Conservation (phyloP, 2,113 vertebrate species). For the Picathartes gymnocephalus region DNA sequence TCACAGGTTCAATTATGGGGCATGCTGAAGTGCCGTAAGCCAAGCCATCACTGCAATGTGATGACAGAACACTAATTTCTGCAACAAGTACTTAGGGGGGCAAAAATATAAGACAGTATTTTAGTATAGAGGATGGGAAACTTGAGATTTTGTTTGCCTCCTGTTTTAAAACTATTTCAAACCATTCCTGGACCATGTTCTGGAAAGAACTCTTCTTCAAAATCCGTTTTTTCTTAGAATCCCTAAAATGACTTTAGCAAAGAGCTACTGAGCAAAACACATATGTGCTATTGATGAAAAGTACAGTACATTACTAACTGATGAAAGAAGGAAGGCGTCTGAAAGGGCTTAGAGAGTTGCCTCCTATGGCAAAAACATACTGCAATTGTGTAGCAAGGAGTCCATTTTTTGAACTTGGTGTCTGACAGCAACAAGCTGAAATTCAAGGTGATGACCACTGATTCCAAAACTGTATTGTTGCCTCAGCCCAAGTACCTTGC, state of each 20-base stretch:
- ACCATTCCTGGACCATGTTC: not conserved
- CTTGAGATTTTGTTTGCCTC: not conserved
- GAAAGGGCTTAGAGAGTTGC: not conserved
- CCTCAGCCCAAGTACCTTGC: not conserved
- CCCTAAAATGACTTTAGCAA: not conserved
- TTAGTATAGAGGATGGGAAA: not conserved
- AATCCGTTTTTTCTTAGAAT: not conserved
- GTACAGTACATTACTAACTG: not conserved
- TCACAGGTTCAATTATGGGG: not conserved
- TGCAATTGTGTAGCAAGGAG: not conserved
- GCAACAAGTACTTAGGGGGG: not conserved
- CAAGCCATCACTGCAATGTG: accelerated
- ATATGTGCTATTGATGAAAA: not conserved
- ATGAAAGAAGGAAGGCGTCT: not conserved
- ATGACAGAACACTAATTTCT: not conserved
- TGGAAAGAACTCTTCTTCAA: not conserved
- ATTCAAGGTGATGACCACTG: not conserved
- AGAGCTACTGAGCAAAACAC: not conserved
- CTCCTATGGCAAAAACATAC: not conserved
- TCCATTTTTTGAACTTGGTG: not conserved
- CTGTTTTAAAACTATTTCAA: not conserved
- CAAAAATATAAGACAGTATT: not conserved
- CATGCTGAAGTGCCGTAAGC: not conserved
- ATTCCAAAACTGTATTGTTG: not conserved
- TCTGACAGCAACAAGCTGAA: not conserved